Percentiles rank a stretch among this genome's conserved stretches.
Conservation (phyloP, 2,113 vertebrate genomes). For the Channa maculata region DNA sequence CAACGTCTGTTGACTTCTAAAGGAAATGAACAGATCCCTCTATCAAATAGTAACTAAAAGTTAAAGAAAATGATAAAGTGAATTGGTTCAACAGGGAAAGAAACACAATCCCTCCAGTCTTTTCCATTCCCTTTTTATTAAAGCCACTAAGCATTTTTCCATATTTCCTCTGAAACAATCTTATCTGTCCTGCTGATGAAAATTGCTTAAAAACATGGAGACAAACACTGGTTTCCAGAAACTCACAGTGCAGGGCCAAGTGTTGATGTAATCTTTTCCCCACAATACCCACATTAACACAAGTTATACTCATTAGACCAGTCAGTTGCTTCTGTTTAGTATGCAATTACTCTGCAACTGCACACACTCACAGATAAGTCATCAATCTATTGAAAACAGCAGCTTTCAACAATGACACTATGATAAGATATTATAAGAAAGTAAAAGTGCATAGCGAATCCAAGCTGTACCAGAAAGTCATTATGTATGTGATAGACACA, state of each 20-base stretch:
- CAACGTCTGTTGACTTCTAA: slow-evolving; percentile 53
- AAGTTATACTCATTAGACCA: slow-evolving; percentile 44
- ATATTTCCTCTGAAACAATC: slow-evolving; percentile 44
- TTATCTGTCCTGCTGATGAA: slow-evolving; percentile 43
- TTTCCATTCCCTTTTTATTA: slow-evolving; percentile 5
- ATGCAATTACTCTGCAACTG: slow-evolving; percentile 11
- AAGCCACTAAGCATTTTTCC: slow-evolving; percentile 40
- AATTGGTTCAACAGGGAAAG: slow-evolving; percentile 21
- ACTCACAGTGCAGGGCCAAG: slow-evolving; percentile 37
- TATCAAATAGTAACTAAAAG: slow-evolving; percentile 49
- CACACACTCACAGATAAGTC: slow-evolving; percentile 17
- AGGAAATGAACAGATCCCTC: slow-evolving; percentile 48
- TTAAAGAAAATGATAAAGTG: slow-evolving; percentile 51
- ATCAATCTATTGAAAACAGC: slow-evolving; percentile 16
- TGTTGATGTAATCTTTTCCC: slow-evolving; percentile 59
- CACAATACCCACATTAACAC: slow-evolving; percentile 48
- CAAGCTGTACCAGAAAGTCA: background rate
- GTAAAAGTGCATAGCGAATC: too few species aligned
- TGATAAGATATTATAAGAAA: background rate
- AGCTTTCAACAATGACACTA: slow-evolving; percentile 5
- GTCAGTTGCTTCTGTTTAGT: slow-evolving; percentile 14
- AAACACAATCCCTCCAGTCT: slow-evolving; percentile 31
- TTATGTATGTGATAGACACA: background rate
- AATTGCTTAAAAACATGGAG: slow-evolving; percentile 52
- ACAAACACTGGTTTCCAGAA: slow-evolving; percentile 40